Base-by-base conservation (phyloP, 2,113 vertebrate genomes). In the Rhegmatorhina hoffmannsi region DNA sequence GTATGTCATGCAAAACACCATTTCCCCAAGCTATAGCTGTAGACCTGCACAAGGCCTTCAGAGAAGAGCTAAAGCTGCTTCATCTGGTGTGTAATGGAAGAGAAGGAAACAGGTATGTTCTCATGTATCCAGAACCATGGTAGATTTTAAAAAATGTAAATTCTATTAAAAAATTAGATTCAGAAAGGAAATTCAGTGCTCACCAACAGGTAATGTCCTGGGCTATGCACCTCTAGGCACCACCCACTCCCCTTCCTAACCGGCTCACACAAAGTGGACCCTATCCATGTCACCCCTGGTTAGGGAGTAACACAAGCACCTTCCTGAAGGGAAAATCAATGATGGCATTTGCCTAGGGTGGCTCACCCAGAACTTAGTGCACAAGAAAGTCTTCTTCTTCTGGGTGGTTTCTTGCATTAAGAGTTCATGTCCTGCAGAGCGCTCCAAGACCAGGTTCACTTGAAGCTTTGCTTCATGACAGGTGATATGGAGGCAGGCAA, bases 361-460 rank as follows among this genome's bases (percentile, higher is more conserved):
- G 21, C 95, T 97, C 53, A 97, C 96, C 96, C 80, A 92, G 76
- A 97, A 96, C 56, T 96, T 94, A 11, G 73, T 24, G 40, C 96
- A 97, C 24, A 25, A 36, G 77, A 96, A 97, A 63, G 92, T 84
- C 80, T 94, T 96, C 80, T 94, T 58, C 68, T 96, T 96, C 53
- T 88, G 88, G 64, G 87, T 82, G 28, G 58, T 88, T 89, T 96
- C 77, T 87, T 87, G 86, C 28, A 82, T 17, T 46, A 96, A 69
- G 40, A 90, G 25, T 21, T 96, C 52, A 40, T 0, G 36, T 75
- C 95, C 94, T 60, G 76, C 44, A 60, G 88, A 84, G n/a, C 17
- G 73, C 60, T 96, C 90, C 79, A 97, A 87, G 47, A 87, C 23
- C 52, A 97, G 56, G 7, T 47, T 96, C n/a, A 88, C 86, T 49